phyloP scores from a whole-genome alignment of 2,888 invertebrate species.

The Tetragonula carbonaria region DNA sequence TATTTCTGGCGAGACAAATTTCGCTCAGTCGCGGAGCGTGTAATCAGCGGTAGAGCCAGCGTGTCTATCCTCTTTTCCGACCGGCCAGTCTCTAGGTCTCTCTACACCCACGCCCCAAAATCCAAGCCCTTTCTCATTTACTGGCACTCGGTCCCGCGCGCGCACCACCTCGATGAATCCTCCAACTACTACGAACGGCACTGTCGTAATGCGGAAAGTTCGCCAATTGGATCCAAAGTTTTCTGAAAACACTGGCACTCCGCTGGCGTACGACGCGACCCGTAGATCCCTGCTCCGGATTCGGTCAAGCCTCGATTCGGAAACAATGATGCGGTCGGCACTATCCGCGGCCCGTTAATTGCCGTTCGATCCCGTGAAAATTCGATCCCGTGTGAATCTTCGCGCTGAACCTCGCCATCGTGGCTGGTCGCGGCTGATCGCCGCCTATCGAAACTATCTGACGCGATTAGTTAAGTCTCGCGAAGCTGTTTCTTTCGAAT shows the following conservation, averaged over 20 bases:
- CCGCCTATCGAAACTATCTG: too few species aligned
- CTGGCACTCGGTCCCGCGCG: conserved; percentile 4
- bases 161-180: conserved; percentile 59
- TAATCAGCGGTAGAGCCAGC: conserved; percentile 71
- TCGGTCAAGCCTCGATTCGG: conserved; percentile 35
- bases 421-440: too few species aligned
- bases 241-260: conserved; percentile 70
- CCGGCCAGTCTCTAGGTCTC: background rate
- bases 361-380: conserved; percentile 26
- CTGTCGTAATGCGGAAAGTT: conserved; percentile 79
- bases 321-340: conserved; percentile 59
- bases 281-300: background rate
- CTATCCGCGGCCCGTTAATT: conserved; percentile 59
- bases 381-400: conserved; percentile 18
- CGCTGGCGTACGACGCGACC: background rate
- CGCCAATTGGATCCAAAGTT: conserved; percentile 77
- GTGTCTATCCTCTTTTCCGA: conserved; percentile 50
- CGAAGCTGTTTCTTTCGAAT: too few species aligned
- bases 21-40: conserved; percentile 66
- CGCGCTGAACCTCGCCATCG: background rate
- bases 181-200: conserved; percentile 64
- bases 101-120: background rate
- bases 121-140: conserved; percentile 57
- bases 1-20: conserved; percentile 74
- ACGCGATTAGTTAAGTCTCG: too few species aligned